Evolutionary conservation across 2,797 vertebrate species (phyloP).

Genomic region (Crypturellus tataupa): DNA sequence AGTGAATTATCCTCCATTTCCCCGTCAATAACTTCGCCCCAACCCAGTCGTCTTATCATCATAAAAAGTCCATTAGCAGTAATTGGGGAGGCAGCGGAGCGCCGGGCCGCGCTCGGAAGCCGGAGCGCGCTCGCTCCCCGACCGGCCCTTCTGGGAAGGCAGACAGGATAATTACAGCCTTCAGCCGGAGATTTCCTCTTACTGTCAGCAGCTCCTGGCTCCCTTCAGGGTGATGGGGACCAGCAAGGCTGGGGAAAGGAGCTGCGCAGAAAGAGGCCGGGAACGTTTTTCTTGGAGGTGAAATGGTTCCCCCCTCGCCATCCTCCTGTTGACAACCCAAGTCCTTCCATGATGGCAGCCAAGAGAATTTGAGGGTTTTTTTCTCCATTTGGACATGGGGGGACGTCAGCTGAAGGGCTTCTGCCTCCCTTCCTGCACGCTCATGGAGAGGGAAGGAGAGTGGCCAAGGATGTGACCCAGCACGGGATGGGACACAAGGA

Average conservation of each 20-base stretch:
- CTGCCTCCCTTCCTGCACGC: neutral
- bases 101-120: neutral
- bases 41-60: slow-evolving; percentile 50
- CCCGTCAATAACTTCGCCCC: slow-evolving; percentile 57
- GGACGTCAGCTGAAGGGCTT: neutral
- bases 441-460: neutral
- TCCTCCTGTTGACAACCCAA: neutral
- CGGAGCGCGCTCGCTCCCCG: slow-evolving; percentile 24
- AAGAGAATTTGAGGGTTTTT: neutral
- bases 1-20: slow-evolving; percentile 75
- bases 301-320: slow-evolving; percentile 36
- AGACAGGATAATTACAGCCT: slow-evolving; percentile 78
- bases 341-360: neutral
- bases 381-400: accelerated
- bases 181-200: slow-evolving; percentile 67
- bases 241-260: slow-evolving; percentile 42
- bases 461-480: neutral
- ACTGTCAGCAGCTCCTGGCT: slow-evolving; percentile 66
- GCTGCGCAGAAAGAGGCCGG: slow-evolving; percentile 12
- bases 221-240: slow-evolving; percentile 50
- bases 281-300: neutral
- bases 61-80: slow-evolving; percentile 79
- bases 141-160: slow-evolving; percentile 71
- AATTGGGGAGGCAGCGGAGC: slow-evolving; percentile 60
- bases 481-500: neutral